These are phyloP conservation scores for Galeopsomyia nigrocyanea DNA, from an alignment of 2,888 invertebrate genomes.

Conservation along the genomic window DNA sequence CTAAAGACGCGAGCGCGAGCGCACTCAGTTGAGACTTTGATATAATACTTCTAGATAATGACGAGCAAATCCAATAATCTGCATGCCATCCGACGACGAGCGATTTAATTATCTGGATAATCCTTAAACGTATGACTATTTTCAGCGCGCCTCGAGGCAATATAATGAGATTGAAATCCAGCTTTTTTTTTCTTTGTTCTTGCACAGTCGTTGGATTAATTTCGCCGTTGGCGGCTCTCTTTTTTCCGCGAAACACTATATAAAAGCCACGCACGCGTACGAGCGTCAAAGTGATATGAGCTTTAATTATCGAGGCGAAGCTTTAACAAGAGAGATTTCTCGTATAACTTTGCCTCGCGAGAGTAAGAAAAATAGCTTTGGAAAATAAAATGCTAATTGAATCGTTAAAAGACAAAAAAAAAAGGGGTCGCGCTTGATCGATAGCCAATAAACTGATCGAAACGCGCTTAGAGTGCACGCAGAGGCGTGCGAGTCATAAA, in stretches of 20 bases:
- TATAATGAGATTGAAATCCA: conserved; percentile 21
- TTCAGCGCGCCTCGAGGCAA: conserved; percentile 5
- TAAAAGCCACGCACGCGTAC: too few relatives aligned
- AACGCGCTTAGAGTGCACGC: too few relatives aligned
- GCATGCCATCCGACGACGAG: conserved; percentile 8
- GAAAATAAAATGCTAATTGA: too few relatives aligned
- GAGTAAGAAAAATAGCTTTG: too few relatives aligned
- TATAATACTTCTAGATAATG: background rate
- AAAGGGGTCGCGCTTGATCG: too few relatives aligned
- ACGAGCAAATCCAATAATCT: conserved; percentile 29
- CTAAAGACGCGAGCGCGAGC: background rate
- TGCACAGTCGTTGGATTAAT: background rate
- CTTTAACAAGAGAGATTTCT: too few relatives aligned
- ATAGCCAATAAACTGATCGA: too few relatives aligned
- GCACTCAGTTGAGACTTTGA: background rate
- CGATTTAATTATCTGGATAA: conserved; percentile 34
- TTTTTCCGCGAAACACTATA: background rate
- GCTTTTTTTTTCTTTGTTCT: background rate
- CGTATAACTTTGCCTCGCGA: too few relatives aligned
- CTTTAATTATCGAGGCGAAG: background rate
- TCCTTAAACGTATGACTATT: conserved; percentile 23
- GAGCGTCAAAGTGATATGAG: background rate
- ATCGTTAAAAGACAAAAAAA: too few relatives aligned
- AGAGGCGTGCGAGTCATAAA: too few relatives aligned
- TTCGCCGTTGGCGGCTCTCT: conserved; percentile 11